Conservation (phyloP, 2,888 invertebrate genomes). For the Ormyrus rosae region DNA sequence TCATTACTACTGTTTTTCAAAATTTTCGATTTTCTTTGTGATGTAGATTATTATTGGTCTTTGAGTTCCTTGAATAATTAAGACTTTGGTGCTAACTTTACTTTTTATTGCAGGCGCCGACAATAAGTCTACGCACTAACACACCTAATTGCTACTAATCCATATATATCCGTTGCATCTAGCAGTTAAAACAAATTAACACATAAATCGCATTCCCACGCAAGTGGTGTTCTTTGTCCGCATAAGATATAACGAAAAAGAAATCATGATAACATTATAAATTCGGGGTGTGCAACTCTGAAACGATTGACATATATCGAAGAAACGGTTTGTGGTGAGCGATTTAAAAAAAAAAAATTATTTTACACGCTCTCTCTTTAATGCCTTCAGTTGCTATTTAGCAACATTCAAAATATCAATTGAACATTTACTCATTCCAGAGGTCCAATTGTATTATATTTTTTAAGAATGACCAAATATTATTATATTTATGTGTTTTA, state of each 20-base stretch:
- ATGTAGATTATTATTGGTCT: constrained; percentile 40
- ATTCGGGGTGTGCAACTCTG: constrained; percentile 59
- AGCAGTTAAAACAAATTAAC: constrained; percentile 63
- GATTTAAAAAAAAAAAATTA: constrained; percentile 18
- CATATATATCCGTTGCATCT: constrained; percentile 68
- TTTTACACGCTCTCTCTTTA: constrained; percentile 8
- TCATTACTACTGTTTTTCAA: constrained; percentile 8
- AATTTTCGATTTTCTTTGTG: constrained; percentile 10
- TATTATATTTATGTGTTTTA: constrained; percentile 28
- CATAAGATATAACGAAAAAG: constrained; percentile 53
- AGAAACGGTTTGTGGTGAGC: constrained; percentile 9
- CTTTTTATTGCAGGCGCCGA: constrained; percentile 76
- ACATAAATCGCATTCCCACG: constrained; percentile 58
- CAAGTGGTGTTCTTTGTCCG: constrained; percentile 60
- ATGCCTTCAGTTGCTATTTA: constrained; percentile 6
- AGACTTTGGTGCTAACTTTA: constrained; percentile 68
- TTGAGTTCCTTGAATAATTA: constrained; percentile 48
- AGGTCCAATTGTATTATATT: constrained; percentile 58
- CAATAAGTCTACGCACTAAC: constrained; percentile 76
- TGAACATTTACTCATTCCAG: constrained; percentile 52
- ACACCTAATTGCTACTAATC: constrained; percentile 73
- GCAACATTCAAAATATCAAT: constrained; percentile 28
- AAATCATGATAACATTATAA: constrained; percentile 57
- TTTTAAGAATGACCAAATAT: constrained; percentile 57
- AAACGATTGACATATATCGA: constrained; percentile 51